Percentiles rank a stretch among this genome's conserved stretches.
phyloP scores from a whole-genome alignment of 2,888 invertebrate species.

The Cheilosia impressa region DNA sequence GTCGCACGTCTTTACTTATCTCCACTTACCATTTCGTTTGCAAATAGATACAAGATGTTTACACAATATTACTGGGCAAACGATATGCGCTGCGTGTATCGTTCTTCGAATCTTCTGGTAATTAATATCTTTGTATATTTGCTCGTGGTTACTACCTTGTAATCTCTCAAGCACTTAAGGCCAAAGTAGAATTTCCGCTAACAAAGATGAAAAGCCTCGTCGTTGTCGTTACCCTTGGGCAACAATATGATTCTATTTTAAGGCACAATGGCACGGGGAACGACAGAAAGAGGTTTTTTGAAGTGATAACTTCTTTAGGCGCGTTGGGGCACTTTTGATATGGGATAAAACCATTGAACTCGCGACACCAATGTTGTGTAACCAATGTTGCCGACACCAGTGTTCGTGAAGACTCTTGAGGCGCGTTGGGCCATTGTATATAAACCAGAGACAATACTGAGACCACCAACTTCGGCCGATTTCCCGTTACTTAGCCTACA shows the following conservation, averaged over 20 bases:
- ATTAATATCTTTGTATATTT: constrained; percentile 31
- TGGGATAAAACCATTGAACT: no score
- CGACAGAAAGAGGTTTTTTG: no score
- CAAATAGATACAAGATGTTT: constrained; percentile 35
- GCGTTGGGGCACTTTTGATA: no score
- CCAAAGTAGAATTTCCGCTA: constrained; percentile 1
- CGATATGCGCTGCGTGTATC: constrained; percentile 5
- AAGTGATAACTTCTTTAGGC: no score
- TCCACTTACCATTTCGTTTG: constrained; percentile 15
- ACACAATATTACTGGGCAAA: constrained; percentile 9
- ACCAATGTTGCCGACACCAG: no score
- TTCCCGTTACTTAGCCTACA: no score
- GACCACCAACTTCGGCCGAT: no score
- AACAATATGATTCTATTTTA: constrained; percentile 6
- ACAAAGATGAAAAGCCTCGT: background rate
- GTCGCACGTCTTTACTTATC: constrained; percentile 35
- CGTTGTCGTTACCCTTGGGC: background rate
- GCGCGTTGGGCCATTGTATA: no score
- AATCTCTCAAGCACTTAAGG: constrained; percentile 27
- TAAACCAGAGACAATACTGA: no score
- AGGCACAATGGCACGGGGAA: constrained; percentile 5
- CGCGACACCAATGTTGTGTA: no score
- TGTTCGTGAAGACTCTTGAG: no score
- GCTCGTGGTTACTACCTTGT: constrained; percentile 24
- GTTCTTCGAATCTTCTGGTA: constrained; percentile 7